Evolutionary conservation across 1,140 invertebrate genomes (phyloP), one percentile per base, ranked within the genome.

Genomic region (Arctopsyche grandis): DNA sequence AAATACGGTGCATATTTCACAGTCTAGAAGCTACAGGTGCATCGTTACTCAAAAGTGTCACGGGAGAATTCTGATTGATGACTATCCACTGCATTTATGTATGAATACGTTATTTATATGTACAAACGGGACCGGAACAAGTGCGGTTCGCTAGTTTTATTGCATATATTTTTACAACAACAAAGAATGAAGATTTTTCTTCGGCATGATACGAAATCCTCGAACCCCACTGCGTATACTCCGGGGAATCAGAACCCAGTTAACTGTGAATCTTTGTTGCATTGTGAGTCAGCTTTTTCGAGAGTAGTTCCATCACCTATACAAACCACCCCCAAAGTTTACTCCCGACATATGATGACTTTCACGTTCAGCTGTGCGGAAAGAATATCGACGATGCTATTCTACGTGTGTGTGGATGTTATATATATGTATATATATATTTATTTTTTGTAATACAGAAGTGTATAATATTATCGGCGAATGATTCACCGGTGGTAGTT

Each of bases 181-280:
- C 3, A 66, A 4, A 66, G n/a, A 21, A n/a, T 60, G 1, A 38
- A 1, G 29, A 38, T 38, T 38, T 38, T 38, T 38, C 29, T 38
- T 4, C 29, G 7, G 1, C 29, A n/a, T 21, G 16, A 21, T 60
- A 60, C 16, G 19, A 60, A 60, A 60, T 60, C 56, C 56, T 60
- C 56, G 3, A n/a, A n/a, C n/a, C n/a, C n/a, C n/a, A n/a, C n/a
- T n/a, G n/a, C n/a, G n/a, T n/a, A n/a, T 38, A 38, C 29, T 4
- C 7, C 7, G 29, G 29, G 29, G 29, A 38, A 38, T 38, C 12
- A 44, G 38, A 29, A 48, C 69, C 46, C 69, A 38, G 43, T n/a
- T 38, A 22, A 73, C 69, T 73, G 69, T 73, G 46, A 73, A 73
- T 73, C 69, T 73, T 73, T 73, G 69, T 43, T 73, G 69, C 69